These are phyloP conservation scores for Bembecia ichneumoniformis DNA, from an alignment of 2,888 invertebrate genomes.

Conservation along the genomic window DNA sequence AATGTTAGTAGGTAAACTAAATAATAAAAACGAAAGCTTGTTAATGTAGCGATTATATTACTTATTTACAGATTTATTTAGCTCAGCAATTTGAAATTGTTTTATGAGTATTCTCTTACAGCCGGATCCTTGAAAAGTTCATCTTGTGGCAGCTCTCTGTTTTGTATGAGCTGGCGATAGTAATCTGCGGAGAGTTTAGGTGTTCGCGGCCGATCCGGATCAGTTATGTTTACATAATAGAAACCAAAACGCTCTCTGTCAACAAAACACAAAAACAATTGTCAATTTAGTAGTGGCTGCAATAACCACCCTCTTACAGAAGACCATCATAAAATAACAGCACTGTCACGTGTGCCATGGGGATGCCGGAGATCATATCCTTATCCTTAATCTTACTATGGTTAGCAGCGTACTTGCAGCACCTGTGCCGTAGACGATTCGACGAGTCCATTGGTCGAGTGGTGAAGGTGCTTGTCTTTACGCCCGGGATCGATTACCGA, in stretches of 20 bases:
- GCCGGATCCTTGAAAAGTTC: conserved; percentile 46
- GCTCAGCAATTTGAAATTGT: not conserved
- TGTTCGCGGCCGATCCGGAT: conserved; percentile 74
- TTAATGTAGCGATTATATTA: not conserved
- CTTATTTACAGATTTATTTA: not conserved
- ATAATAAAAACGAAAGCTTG: not conserved
- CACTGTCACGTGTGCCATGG: no score
- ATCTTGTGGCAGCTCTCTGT: conserved; percentile 52
- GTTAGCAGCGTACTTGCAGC: no score
- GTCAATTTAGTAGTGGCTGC: conserved; percentile 5
- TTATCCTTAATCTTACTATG: no score
- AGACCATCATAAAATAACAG: not conserved
- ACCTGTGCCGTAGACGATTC: no score
- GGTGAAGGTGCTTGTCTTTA: no score
- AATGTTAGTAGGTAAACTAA: not conserved
- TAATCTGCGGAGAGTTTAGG: conserved; percentile 77
- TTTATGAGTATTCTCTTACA: not conserved
- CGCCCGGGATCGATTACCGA: no score
- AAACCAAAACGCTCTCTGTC: conserved; percentile 79
- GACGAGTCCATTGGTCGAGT: no score
- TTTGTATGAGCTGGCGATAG: conserved; percentile 68
- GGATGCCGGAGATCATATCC: no score
- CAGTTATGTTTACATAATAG: conserved; percentile 78
- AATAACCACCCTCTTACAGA: no score
- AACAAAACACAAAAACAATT: conserved; percentile 15